Evolutionary conservation across 2,888 invertebrate species (phyloP).

Genomic region (Yponomeuta sedellus): DNA sequence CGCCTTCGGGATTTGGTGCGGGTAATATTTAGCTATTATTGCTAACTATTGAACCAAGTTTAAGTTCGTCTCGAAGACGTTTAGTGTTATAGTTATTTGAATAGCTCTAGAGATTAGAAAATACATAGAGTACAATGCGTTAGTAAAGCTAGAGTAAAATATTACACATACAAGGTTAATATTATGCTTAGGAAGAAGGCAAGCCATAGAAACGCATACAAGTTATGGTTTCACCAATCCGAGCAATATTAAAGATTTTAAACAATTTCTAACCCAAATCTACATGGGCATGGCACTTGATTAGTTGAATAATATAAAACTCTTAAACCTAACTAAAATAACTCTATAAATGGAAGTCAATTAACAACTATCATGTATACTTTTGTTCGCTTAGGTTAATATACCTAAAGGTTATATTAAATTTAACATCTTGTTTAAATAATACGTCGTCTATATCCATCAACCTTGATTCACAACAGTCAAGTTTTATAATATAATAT

Average conservation of each 20-base stretch:
- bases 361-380: conserved; percentile 12
- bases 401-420: conserved; percentile 17
- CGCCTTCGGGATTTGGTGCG: too few species aligned
- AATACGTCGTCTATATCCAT: neutral
- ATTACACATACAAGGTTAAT: too few species aligned
- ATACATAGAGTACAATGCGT: too few species aligned
- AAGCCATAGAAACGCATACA: too few species aligned
- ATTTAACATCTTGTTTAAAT: conserved; percentile 9
- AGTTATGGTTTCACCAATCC: neutral
- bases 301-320: conserved; percentile 16
- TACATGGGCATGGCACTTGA: conserved; percentile 13
- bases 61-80: too few species aligned
- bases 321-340: conserved; percentile 16
- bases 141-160: too few species aligned
- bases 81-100: too few species aligned
- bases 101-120: too few species aligned
- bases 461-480: conserved; percentile 10
- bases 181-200: too few species aligned
- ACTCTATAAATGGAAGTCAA: conserved; percentile 13
- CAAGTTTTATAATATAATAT: neutral
- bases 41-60: too few species aligned
- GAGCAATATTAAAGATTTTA: neutral
- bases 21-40: too few species aligned
- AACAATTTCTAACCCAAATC: conserved; percentile 13
- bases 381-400: conserved; percentile 13